Percentiles rank a stretch among this genome's conserved stretches.
These are phyloP conservation scores for Drosophila navojoa DNA, from an alignment of 1,140 invertebrate species.

Conservation along the genomic window DNA sequence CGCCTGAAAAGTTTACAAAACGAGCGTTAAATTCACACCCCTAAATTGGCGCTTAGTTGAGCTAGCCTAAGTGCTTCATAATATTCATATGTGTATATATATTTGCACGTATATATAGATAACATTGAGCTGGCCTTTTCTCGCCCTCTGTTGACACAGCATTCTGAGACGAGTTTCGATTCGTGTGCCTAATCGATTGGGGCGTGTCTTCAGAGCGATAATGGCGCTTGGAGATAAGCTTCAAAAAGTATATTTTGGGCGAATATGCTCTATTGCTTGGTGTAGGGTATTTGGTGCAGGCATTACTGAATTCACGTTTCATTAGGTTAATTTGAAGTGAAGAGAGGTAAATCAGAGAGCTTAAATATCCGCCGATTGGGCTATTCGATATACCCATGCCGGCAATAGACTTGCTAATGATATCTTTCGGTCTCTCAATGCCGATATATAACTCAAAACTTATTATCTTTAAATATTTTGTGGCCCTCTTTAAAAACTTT, in stretches of 20 bases:
- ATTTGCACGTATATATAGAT: constrained; percentile 29
- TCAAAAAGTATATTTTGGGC: neutral
- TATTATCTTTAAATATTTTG: no score
- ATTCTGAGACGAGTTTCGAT: constrained; percentile 17
- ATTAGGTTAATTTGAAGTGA: neutral
- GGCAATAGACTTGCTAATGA: no score
- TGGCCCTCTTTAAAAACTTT: no score
- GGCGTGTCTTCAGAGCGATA: constrained; percentile 28
- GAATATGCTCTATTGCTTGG: constrained; percentile 6
- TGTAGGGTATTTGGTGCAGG: constrained; percentile 16
- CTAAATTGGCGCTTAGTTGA: constrained; percentile 52
- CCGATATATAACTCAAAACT: no score
- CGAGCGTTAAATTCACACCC: constrained; percentile 65
- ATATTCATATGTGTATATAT: constrained; percentile 22
- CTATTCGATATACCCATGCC: no score
- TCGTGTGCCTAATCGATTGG: constrained; percentile 28
- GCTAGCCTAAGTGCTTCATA: constrained; percentile 39
- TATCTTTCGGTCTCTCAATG: no score
- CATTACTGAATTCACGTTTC: neutral
- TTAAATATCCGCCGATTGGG: no score
- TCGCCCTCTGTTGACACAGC: constrained; percentile 43
- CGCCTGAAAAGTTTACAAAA: constrained; percentile 23
- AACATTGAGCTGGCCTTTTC: constrained; percentile 41
- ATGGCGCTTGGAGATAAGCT: constrained; percentile 32
- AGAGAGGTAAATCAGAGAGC: neutral